phyloP scores from a whole-genome alignment of 2,797 vertebrate genomes.

The Chelidonichthys spinosus region DNA sequence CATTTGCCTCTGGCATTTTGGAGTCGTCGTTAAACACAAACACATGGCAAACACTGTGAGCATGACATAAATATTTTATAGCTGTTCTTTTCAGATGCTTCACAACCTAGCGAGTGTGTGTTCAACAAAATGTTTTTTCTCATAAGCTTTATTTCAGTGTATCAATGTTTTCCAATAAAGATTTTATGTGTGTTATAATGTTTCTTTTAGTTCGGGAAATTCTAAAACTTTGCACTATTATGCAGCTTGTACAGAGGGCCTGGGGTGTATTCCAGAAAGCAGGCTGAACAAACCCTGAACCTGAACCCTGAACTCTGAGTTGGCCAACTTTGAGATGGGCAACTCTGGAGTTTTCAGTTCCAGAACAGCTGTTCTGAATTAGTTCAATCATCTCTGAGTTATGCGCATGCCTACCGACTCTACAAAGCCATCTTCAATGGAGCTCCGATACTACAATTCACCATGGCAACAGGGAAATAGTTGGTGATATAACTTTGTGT shows the following conservation, averaged over 20 bases:
- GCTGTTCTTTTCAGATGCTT: background rate
- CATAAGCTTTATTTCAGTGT: background rate
- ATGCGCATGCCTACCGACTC: no score
- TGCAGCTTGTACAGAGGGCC: background rate
- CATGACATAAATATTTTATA: background rate
- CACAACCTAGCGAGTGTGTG: background rate
- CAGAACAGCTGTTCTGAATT: no score
- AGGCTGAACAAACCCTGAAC: no score
- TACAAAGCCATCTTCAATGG: no score
- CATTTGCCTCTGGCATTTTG: background rate
- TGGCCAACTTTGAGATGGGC: no score
- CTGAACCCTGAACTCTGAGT: no score
- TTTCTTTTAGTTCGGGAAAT: background rate
- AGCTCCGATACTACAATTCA: no score
- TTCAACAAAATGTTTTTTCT: background rate
- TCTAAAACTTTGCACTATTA: background rate
- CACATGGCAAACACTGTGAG: background rate
- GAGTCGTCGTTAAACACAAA: background rate
- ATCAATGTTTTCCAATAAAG: no score
- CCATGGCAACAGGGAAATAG: no score
- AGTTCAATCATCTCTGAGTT: no score
- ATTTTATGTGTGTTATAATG: background rate
- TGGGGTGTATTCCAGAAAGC: background rate
- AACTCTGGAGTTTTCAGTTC: no score
- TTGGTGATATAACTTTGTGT: no score